Percentiles rank a stretch among this genome's conserved stretches.
Evolutionary conservation across 2,113 vertebrate genomes (phyloP).

Genomic region (Sterna hirundo): DNA sequence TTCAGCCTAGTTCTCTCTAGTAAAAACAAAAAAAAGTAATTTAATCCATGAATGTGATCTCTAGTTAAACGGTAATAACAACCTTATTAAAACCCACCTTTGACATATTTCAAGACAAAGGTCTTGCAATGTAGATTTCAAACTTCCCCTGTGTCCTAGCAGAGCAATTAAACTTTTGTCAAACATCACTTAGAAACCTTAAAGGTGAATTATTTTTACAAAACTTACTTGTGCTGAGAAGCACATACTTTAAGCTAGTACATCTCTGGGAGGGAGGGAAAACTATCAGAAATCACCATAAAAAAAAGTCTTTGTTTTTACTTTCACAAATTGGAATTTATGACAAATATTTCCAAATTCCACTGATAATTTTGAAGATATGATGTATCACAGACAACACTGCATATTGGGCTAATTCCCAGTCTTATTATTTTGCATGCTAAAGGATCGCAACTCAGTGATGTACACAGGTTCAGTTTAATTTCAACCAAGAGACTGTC

Average conservation of each 20-base stretch:
- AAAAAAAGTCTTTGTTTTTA: background rate
- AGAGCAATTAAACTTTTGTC: background rate
- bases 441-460: background rate
- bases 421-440: background rate
- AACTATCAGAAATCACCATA: background rate
- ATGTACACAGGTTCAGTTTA: background rate
- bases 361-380: background rate
- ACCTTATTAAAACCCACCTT: background rate
- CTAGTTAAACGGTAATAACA: background rate
- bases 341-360: background rate
- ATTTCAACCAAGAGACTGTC: background rate
- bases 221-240: background rate
- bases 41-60: background rate
- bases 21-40: background rate
- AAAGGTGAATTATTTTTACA: background rate
- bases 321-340: background rate
- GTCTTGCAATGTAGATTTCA: background rate
- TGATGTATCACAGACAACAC: background rate
- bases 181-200: background rate
- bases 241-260: background rate
- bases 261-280: background rate
- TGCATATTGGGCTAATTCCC: background rate
- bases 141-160: background rate
- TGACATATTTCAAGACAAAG: background rate
- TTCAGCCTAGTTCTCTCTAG: background rate